Evolutionary conservation across 2,113 vertebrate species (phyloP).

Genomic region (Dolichotis patagonum): DNA sequence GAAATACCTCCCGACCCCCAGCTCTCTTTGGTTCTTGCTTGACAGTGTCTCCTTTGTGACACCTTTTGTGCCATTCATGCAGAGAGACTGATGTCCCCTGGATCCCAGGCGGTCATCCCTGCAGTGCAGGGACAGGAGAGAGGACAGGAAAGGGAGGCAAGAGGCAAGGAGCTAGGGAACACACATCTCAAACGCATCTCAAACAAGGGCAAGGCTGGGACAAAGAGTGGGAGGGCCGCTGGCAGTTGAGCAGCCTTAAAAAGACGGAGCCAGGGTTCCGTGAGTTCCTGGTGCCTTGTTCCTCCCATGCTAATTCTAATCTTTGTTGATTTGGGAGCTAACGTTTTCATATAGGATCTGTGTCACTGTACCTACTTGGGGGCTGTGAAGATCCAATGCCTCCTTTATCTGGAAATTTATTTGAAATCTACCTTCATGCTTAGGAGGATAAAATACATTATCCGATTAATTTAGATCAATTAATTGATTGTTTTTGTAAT

Average conservation of each 20-base stretch:
- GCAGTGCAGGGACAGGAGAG: not conserved
- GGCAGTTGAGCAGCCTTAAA: not conserved
- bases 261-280: not conserved
- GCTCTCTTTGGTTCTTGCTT: not conserved
- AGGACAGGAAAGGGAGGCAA: not conserved
- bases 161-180: not conserved
- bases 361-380: not conserved
- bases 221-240: accelerated
- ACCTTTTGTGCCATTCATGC: too few species aligned
- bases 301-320: not conserved
- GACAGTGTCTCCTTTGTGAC: not conserved
- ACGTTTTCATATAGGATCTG: not conserved
- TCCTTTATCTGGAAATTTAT: slow-evolving; percentile 34
- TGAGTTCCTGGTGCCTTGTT: not conserved
- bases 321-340: not conserved
- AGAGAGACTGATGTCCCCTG: not conserved
- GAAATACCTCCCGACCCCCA: not conserved
- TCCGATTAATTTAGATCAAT: slow-evolving; percentile 74
- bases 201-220: accelerated
- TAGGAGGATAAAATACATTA: slow-evolving; percentile 66
- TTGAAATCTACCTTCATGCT: slow-evolving; percentile 50
- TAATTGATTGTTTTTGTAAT: slow-evolving; percentile 77
- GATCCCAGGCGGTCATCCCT: too few species aligned
- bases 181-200: not conserved
- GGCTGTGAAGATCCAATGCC: not conserved